Percentiles rank a stretch among this genome's conserved stretches.
Conservation (phyloP, 2,888 invertebrate genomes). For the Apoda limacodes region DNA sequence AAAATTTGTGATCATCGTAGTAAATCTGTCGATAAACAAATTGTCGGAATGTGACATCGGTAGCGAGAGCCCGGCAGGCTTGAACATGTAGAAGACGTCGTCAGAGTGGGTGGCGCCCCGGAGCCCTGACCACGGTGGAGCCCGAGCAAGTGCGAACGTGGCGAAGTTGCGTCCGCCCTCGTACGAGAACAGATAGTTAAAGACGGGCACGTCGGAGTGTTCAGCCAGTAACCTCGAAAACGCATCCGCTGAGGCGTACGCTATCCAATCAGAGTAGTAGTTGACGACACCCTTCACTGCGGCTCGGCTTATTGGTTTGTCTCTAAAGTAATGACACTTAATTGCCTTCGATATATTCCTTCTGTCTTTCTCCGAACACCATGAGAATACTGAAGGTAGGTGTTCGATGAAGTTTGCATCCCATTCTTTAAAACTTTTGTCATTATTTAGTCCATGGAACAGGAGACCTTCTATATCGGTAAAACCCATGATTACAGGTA, state of each 20-base stretch:
- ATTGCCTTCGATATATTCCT: slow-evolving; percentile 32
- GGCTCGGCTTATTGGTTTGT: slow-evolving; percentile 24
- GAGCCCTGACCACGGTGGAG: slow-evolving; percentile 11
- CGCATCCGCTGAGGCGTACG: slow-evolving; percentile 34
- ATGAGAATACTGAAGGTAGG: slow-evolving; percentile 47
- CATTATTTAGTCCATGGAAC: slow-evolving; percentile 42
- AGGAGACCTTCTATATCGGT: slow-evolving; percentile 44
- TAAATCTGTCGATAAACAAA: slow-evolving; percentile 37
- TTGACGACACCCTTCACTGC: slow-evolving; percentile 29
- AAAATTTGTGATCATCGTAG: slow-evolving; percentile 50
- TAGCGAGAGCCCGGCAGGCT: slow-evolving; percentile 38
- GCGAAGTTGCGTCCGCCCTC: slow-evolving; percentile 46
- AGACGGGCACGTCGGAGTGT: slow-evolving; percentile 38
- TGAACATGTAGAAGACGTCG: slow-evolving; percentile 55
- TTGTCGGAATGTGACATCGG: slow-evolving; percentile 29
- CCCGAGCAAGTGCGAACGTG: slow-evolving; percentile 30
- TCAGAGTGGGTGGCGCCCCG: slow-evolving; percentile 46
- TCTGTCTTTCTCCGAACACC: slow-evolving; percentile 35
- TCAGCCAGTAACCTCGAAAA: slow-evolving; percentile 36
- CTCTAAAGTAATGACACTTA: slow-evolving; percentile 42
- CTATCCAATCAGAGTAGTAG: slow-evolving; percentile 51
- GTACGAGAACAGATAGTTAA: slow-evolving; percentile 47
- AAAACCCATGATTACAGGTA: slow-evolving; percentile 46
- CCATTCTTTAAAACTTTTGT: slow-evolving; percentile 32
- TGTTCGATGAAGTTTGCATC: slow-evolving; percentile 38